Evolutionary conservation across 2,113 vertebrate species (phyloP).

Genomic region (Paramisgurnus dabryanus): DNA sequence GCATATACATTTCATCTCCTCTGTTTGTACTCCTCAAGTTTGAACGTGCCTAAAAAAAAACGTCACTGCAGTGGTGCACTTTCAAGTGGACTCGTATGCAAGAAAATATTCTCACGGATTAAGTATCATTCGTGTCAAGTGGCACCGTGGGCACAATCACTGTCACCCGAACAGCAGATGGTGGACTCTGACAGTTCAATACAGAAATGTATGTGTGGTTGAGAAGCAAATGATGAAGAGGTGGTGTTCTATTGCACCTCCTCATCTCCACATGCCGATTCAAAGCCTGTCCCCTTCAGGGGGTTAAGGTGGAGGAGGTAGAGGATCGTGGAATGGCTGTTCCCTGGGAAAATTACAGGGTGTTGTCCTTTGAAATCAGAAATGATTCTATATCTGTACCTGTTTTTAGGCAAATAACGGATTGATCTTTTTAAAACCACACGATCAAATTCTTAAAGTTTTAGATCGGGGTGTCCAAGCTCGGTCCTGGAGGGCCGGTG

Average conservation of each 20-base stretch:
- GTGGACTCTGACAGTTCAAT: conserved; percentile 58
- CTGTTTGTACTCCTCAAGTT: background rate
- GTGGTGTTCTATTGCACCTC: conserved; percentile 60
- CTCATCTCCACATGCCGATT: conserved; percentile 65
- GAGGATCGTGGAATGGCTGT: background rate
- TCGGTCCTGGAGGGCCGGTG: too few species aligned
- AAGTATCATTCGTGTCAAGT: conserved; percentile 30
- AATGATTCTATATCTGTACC: background rate
- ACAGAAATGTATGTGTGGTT: conserved; percentile 57
- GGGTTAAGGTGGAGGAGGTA: background rate
- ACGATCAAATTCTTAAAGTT: too few species aligned
- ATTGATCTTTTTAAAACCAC: too few species aligned
- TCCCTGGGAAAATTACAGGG: background rate
- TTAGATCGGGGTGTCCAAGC: too few species aligned
- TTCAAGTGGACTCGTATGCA: background rate
- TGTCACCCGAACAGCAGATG: conserved; percentile 67
- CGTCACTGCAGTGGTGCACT: background rate
- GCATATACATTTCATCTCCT: background rate
- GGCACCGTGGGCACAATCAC: conserved; percentile 45
- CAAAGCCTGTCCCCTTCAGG: conserved; percentile 60
- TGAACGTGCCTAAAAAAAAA: background rate
- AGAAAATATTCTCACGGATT: background rate
- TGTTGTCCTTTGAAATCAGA: background rate
- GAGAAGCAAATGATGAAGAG: conserved; percentile 63
- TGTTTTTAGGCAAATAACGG: too few species aligned